These are phyloP conservation scores for Heliconius melpomene DNA, from an alignment of 1,140 invertebrate genomes.

Conservation along the genomic window DNA sequence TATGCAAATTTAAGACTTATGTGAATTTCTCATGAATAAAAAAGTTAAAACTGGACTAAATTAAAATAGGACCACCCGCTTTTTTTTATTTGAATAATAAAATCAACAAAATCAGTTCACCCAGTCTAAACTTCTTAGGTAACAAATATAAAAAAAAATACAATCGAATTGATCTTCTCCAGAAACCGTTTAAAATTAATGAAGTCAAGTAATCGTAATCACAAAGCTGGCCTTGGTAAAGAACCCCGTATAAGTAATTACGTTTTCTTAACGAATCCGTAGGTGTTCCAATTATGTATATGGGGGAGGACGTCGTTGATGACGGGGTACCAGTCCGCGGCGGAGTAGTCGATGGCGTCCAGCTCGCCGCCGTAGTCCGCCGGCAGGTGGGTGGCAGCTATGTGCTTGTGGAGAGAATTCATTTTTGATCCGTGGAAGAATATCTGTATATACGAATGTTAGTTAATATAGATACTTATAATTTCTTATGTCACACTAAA, in stretches of 20 bases:
- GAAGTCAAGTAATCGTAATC: neutral
- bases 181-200: neutral
- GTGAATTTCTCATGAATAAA: neutral
- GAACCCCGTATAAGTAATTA: slow-evolving; percentile 37
- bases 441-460: slow-evolving; percentile 80
- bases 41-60: no score
- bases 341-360: slow-evolving; percentile 88
- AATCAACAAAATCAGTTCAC: no score
- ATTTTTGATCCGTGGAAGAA: slow-evolving; percentile 90
- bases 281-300: slow-evolving; percentile 85
- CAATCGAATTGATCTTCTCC: no score
- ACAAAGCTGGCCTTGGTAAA: neutral
- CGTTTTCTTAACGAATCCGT: slow-evolving; percentile 82
- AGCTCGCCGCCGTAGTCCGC: slow-evolving; percentile 88
- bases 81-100: no score
- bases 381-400: slow-evolving; percentile 86
- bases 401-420: slow-evolving; percentile 85
- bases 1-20: neutral
- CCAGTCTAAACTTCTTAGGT: no score
- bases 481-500: no score
- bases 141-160: no score
- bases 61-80: no score
- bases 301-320: slow-evolving; percentile 83
- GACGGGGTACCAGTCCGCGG: slow-evolving; percentile 87
- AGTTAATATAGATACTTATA: neutral